phyloP scores from a whole-genome alignment of 2,888 invertebrate genomes.

The Agapetus fuscipes region DNA sequence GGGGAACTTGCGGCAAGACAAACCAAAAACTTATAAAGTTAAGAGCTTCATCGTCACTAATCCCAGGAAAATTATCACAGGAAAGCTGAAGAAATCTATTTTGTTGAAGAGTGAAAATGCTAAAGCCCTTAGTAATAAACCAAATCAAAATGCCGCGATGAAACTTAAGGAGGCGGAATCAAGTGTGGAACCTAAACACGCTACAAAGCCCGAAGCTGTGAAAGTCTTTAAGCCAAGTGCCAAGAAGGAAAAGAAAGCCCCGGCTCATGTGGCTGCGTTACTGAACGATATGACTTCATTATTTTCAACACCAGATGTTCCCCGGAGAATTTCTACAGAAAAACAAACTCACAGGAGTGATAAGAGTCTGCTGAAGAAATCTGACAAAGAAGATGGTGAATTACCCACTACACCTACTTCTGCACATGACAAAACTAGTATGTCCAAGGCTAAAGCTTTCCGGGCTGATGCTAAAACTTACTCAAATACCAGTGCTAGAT shows the following conservation, averaged over 20 bases:
- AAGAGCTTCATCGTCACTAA: conserved; percentile 10
- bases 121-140: not conserved
- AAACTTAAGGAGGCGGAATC: not conserved
- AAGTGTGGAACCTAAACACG: not conserved
- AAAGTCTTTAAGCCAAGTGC: conserved; percentile 13
- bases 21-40: conserved; percentile 10
- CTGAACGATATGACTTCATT: conserved; percentile 56
- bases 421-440: conserved; percentile 20
- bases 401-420: conserved; percentile 20
- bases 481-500: conserved; percentile 10
- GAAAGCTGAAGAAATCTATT: conserved; percentile 12
- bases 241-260: conserved; percentile 47
- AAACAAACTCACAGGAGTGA: conserved; percentile 9
- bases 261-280: conserved; percentile 46
- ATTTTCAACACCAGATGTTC: conserved; percentile 72
- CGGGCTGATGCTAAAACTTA: conserved; percentile 14
- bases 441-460: not conserved
- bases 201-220: conserved; percentile 3
- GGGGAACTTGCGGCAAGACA: not conserved
- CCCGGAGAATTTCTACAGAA: conserved; percentile 53
- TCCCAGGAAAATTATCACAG: conserved; percentile 6
- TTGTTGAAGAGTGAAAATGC: conserved; percentile 5
- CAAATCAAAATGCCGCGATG: not conserved
- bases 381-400: conserved; percentile 35
- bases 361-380: conserved; percentile 19